A percentile compares a stretch with the other conserved stretches of the same genome.
Evolutionary conservation across 2,888 invertebrate genomes (phyloP).

Genomic region (Myathropa florea): DNA sequence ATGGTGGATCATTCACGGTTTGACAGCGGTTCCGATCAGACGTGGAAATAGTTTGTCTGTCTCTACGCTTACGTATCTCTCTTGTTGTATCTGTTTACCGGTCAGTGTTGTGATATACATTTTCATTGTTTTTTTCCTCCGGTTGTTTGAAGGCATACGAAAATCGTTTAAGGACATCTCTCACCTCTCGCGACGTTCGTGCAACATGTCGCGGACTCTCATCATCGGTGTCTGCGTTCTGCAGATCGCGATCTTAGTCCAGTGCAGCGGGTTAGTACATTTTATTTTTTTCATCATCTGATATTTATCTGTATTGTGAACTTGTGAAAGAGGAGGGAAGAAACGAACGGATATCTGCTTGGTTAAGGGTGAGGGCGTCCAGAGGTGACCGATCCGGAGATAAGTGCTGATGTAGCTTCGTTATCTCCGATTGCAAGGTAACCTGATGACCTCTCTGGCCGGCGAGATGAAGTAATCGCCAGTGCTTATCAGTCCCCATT

Average conservation of each 20-base stretch:
- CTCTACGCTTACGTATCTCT: background rate
- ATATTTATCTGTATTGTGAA: slow-evolving; percentile 17
- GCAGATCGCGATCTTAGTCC: slow-evolving; percentile 58
- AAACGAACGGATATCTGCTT: background rate
- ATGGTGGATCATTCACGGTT: slow-evolving; percentile 56
- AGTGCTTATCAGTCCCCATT: background rate
- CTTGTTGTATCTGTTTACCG: slow-evolving; percentile 6
- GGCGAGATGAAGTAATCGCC: background rate
- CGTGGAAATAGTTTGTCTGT: slow-evolving; percentile 11
- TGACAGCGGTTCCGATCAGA: slow-evolving; percentile 58
- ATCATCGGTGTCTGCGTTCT: slow-evolving; percentile 50
- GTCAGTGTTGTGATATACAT: background rate
- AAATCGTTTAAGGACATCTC: slow-evolving; percentile 7
- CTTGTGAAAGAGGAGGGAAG: background rate
- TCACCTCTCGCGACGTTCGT: background rate
- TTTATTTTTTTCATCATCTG: background rate
- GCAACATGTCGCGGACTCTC: slow-evolving; percentile 55
- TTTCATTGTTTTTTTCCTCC: slow-evolving; percentile 24
- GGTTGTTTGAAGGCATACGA: background rate
- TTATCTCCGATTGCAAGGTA: background rate
- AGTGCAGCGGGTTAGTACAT: slow-evolving; percentile 61
- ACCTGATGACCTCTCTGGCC: background rate
- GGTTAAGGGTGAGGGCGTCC: background rate
- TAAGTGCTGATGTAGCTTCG: background rate
- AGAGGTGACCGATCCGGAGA: background rate